Percentiles rank a stretch among this genome's conserved stretches.
phyloP scores from a whole-genome alignment of 2,888 invertebrate genomes.

The Dicranocentrus wangi region DNA sequence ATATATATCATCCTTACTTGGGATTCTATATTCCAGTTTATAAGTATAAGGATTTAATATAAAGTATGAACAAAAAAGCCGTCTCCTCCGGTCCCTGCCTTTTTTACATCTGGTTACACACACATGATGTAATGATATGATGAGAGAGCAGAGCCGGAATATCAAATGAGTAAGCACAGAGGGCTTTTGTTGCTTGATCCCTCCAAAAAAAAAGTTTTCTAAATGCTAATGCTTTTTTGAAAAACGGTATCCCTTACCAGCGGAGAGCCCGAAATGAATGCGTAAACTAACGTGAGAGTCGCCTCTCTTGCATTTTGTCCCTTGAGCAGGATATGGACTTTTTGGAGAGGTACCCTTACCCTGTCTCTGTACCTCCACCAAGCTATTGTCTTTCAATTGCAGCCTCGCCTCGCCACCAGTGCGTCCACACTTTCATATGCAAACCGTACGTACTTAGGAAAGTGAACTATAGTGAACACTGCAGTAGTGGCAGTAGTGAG shows the following conservation, averaged over 20 bases:
- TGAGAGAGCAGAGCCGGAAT: slow-evolving; percentile 46
- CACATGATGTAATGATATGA: slow-evolving; percentile 21
- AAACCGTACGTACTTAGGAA: no score
- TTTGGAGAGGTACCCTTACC: slow-evolving; percentile 18
- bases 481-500: no score
- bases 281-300: slow-evolving; percentile 46
- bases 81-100: slow-evolving; percentile 17
- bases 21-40: no score
- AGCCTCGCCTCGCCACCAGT: no score
- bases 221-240: slow-evolving; percentile 70
- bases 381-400: no score
- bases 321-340: not conserved
- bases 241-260: slow-evolving; percentile 62
- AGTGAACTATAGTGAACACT: no score
- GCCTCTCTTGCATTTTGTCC: slow-evolving; percentile 23
- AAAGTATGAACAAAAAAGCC: slow-evolving; percentile 28
- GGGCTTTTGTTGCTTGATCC: slow-evolving; percentile 45
- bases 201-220: slow-evolving; percentile 62
- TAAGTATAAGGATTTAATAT: not conserved
- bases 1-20: no score
- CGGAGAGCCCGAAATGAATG: slow-evolving; percentile 14
- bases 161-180: slow-evolving; percentile 57
- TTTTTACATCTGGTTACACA: slow-evolving; percentile 22
- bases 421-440: no score
- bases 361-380: no score